phyloP scores from a whole-genome alignment of 2,888 invertebrate genomes.

The Polietes domitor region DNA sequence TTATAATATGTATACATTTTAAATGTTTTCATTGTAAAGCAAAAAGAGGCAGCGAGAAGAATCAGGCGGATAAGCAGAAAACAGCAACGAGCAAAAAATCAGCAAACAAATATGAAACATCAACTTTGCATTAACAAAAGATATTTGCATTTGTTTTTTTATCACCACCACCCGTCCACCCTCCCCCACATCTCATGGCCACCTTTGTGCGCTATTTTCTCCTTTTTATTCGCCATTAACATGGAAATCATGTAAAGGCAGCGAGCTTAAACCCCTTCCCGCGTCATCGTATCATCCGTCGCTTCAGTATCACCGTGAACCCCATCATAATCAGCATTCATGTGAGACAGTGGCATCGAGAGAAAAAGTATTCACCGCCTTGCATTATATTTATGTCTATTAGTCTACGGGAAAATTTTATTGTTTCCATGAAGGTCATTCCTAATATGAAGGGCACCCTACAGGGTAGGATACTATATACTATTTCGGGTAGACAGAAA shows the following conservation, averaged over 20 bases:
- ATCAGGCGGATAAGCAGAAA: background rate
- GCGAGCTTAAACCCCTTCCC: background rate
- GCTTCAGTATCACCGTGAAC: background rate
- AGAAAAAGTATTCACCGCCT: no score
- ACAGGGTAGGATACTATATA: no score
- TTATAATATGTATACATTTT: background rate
- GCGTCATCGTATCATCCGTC: background rate
- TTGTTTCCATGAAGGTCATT: no score
- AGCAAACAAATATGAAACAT: conserved; percentile 39
- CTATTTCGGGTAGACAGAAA: no score
- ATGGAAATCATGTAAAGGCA: conserved; percentile 21
- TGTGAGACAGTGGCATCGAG: background rate
- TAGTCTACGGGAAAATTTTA: no score
- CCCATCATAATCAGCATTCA: background rate
- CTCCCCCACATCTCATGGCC: background rate
- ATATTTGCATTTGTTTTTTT: conserved; percentile 38
- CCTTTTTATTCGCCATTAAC: conserved; percentile 31
- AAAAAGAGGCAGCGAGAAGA: background rate
- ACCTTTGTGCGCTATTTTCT: background rate
- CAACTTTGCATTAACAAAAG: conserved; percentile 38
- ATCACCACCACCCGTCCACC: background rate
- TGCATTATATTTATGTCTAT: no score
- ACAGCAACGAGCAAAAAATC: background rate
- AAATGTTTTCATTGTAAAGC: conserved; percentile 19
- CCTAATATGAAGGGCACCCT: no score